Conservation (phyloP, 2,797 vertebrate genomes). For the Epinephelus malabaricus region DNA sequence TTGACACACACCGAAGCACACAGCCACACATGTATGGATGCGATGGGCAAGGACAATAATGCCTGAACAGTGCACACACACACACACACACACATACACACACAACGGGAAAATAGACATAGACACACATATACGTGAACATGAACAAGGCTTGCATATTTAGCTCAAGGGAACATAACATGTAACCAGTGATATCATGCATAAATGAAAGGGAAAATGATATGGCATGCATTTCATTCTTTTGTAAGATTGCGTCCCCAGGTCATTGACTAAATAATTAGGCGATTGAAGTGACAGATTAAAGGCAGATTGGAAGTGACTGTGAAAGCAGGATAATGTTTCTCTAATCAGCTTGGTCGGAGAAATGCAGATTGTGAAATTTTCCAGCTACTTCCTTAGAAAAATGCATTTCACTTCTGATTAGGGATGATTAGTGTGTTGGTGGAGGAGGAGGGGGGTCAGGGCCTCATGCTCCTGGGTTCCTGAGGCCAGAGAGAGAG, state of each 20-base stretch:
- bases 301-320: constrained; percentile 92
- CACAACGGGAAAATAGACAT: not conserved
- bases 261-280: constrained; percentile 91
- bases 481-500: constrained; percentile 68
- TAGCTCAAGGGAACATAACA: constrained; percentile 76
- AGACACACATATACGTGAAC: constrained; percentile 56
- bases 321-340: constrained; percentile 91
- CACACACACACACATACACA: constrained; percentile 13
- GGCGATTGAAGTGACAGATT: constrained; percentile 91
- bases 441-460: constrained; percentile 78
- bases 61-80: constrained; percentile 37
- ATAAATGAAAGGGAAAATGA: constrained; percentile 85
- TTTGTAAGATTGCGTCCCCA: constrained; percentile 87
- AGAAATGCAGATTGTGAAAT: constrained; percentile 92
- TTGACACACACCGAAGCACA: constrained; percentile 74
- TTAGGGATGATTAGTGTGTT: constrained; percentile 84
- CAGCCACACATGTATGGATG: constrained; percentile 56
- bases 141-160: constrained; percentile 74
- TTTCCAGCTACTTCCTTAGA: constrained; percentile 92
- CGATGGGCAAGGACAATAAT: constrained; percentile 69
- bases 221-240: constrained; percentile 88
- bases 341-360: constrained; percentile 91
- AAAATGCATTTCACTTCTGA: constrained; percentile 92
- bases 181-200: constrained; percentile 84
- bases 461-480: constrained; percentile 76